phyloP scores from a whole-genome alignment of 2,888 invertebrate species.

The Lottia gigantea region DNA sequence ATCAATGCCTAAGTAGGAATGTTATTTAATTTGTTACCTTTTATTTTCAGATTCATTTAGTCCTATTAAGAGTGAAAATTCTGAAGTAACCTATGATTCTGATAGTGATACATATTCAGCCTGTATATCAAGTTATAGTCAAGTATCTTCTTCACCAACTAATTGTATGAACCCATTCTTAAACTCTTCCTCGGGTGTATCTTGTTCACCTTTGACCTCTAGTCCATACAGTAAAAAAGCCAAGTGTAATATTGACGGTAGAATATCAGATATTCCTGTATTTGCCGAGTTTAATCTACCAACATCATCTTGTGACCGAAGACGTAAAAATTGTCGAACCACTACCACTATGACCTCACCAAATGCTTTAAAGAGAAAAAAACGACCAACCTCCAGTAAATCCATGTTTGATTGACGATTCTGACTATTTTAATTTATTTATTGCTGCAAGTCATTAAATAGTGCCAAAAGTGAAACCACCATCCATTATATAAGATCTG shows the following conservation, averaged over 20 bases:
- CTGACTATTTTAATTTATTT: too few species aligned
- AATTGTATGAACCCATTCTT: constrained; percentile 4
- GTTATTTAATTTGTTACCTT: not conserved
- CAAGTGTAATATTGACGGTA: constrained; percentile 16
- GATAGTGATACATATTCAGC: constrained; percentile 22
- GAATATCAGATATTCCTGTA: not conserved
- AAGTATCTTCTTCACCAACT: not conserved
- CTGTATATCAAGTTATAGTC: constrained; percentile 21
- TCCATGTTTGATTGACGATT: too few species aligned
- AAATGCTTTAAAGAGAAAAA: constrained; percentile 23
- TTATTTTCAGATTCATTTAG: constrained; percentile 23
- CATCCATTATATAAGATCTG: too few species aligned
- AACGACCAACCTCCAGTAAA: not conserved
- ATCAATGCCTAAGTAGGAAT: too few species aligned
- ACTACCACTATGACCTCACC: constrained; percentile 24
- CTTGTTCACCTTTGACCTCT: constrained; percentile 25
- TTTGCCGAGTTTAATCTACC: constrained; percentile 10
- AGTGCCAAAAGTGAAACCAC: too few species aligned
- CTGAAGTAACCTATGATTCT: constrained; percentile 20
- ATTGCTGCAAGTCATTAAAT: too few species aligned
- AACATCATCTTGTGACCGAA: constrained; percentile 1
- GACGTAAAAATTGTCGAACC: constrained; percentile 20
- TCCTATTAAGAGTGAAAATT: constrained; percentile 22
- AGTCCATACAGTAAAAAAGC: constrained; percentile 14
- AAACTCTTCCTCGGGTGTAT: constrained; percentile 27